These are phyloP conservation scores for Polymixis flavicincta DNA, from an alignment of 2,888 invertebrate species.

Conservation along the genomic window DNA sequence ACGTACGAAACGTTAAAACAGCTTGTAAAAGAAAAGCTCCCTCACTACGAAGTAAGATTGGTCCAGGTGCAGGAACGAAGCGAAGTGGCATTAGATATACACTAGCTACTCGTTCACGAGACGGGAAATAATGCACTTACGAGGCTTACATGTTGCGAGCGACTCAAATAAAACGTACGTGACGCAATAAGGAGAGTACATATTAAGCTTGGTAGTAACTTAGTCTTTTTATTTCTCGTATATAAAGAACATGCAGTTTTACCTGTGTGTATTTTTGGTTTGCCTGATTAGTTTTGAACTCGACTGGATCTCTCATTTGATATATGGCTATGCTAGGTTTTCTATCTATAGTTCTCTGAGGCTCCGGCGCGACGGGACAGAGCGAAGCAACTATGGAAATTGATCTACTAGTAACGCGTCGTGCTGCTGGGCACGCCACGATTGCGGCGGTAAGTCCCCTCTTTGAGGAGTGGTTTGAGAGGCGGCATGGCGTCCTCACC, in stretches of 20 bases:
- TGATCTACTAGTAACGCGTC: too few relatives aligned
- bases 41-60: conserved; percentile 21
- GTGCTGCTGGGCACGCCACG: too few relatives aligned
- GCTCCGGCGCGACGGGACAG: too few relatives aligned
- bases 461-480: too few relatives aligned
- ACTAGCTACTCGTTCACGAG: conserved; percentile 28
- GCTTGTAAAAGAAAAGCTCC: conserved; percentile 39
- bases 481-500: too few relatives aligned
- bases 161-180: conserved; percentile 52
- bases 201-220: conserved; percentile 12
- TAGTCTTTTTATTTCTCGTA: conserved; percentile 7
- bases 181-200: conserved; percentile 25
- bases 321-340: neutral
- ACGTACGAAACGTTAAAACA: conserved; percentile 23
- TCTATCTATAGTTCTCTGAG: neutral
- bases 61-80: conserved; percentile 51
- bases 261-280: neutral
- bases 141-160: conserved; percentile 36
- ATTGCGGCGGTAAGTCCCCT: too few relatives aligned
- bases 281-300: neutral
- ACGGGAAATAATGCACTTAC: conserved; percentile 54
- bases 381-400: too few relatives aligned
- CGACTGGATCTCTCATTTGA: too few relatives aligned
- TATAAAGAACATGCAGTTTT: neutral
- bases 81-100: conserved; percentile 52